These are phyloP conservation scores for Danaus chrysippus DNA, from an alignment of 2,888 invertebrate species.

Conservation along the genomic window DNA sequence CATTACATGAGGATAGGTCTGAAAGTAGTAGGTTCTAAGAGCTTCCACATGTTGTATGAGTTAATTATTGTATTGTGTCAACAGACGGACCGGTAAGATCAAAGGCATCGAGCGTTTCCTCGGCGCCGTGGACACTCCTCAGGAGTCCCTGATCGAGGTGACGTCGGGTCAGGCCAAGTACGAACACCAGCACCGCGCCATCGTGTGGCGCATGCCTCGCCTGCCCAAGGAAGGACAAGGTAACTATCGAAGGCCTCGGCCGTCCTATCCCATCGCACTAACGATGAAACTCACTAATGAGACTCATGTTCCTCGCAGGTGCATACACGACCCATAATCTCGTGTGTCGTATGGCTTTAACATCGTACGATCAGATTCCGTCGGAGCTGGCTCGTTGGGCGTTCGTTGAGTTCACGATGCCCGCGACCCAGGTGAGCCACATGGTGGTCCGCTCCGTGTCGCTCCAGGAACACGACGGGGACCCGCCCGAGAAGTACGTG, in stretches of 20 bases:
- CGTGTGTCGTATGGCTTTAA: slow-evolving; percentile 95
- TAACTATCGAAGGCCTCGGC: slow-evolving; percentile 46
- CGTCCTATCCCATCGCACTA: background rate
- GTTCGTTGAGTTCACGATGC: slow-evolving; percentile 99
- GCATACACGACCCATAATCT: slow-evolving; percentile 99
- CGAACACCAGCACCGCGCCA: slow-evolving; percentile 97
- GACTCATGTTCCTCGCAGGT: slow-evolving; percentile 73
- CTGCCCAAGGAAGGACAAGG: slow-evolving; percentile 99
- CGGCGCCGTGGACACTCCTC: slow-evolving; percentile 93
- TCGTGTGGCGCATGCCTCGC: slow-evolving; percentile 98
- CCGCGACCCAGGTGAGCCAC: slow-evolving; percentile 93
- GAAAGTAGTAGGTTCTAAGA: too few relatives aligned
- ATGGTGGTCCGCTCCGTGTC: slow-evolving; percentile 97
- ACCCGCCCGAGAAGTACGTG: slow-evolving; percentile 99
- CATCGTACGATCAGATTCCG: slow-evolving; percentile 98
- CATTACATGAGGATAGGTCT: too few relatives aligned
- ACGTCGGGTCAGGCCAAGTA: slow-evolving; percentile 99
- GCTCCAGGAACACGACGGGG: slow-evolving; percentile 91
- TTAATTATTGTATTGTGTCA: slow-evolving; percentile 22
- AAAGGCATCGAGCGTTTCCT: slow-evolving; percentile 95
- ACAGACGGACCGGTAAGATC: slow-evolving; percentile 90
- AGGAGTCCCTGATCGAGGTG: slow-evolving; percentile 95
- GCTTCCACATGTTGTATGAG: too few relatives aligned
- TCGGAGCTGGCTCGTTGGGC: slow-evolving; percentile 90
- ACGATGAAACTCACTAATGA: too few relatives aligned